A percentile compares a stretch with the other conserved stretches of the same genome.
Conservation (phyloP, 1,140 invertebrate genomes). For the Solenopsis invicta region DNA sequence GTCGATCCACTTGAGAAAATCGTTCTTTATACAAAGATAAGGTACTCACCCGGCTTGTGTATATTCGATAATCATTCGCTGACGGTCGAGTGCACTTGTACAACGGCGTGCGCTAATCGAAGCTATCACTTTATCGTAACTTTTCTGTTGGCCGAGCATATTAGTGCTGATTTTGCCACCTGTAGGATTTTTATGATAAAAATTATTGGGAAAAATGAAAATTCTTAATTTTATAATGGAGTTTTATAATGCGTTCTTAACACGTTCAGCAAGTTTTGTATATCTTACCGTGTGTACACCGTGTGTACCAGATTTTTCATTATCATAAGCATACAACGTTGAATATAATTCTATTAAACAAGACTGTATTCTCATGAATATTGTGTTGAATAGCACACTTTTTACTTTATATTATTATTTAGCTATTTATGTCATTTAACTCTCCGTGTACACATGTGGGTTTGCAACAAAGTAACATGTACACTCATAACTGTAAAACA, state of each 20-base stretch:
- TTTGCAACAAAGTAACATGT: too few species aligned
- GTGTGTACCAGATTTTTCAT: neutral
- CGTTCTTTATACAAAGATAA: slow-evolving; percentile 21
- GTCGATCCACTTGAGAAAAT: neutral
- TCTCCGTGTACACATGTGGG: too few species aligned
- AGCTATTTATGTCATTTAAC: too few species aligned
- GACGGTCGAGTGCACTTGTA: neutral
- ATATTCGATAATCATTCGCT: slow-evolving; percentile 24
- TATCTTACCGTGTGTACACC: too few species aligned
- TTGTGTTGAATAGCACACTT: neutral
- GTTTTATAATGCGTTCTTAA: neutral
- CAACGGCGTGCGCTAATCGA: neutral
- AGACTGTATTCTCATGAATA: neutral
- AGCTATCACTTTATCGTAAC: neutral
- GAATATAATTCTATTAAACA: neutral
- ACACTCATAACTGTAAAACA: too few species aligned
- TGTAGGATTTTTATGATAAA: neutral
- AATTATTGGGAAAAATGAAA: neutral
- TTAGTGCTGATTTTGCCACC: neutral
- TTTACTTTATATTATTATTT: neutral
- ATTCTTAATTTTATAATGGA: neutral
- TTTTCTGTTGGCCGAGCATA: neutral
- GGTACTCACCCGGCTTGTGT: neutral
- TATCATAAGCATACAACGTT: neutral
- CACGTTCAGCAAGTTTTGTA: neutral